Evolutionary conservation across 2,888 invertebrate genomes (phyloP), one percentile per base, ranked within the genome.

Genomic region (Seladonia tumulorum): DNA sequence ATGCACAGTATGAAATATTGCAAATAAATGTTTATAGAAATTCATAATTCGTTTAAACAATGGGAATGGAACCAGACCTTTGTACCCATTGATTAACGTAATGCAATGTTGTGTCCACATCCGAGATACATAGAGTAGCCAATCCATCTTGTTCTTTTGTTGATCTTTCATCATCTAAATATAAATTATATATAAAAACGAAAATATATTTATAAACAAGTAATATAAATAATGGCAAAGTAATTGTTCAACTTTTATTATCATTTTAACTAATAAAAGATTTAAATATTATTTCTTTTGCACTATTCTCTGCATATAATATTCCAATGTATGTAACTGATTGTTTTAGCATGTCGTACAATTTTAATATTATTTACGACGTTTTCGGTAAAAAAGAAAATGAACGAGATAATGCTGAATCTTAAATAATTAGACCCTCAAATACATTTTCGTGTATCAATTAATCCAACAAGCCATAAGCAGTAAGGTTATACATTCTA

Each of bases 61-160:
- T 47, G 8, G 22, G 45, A 74, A 63, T 75, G 66, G 45, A 53
- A 76, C 72, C 75, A 93, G 96, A 97, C 98, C 98, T 97, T 95
- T 98, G 97, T 89, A 98, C 97, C 98, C 98, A 98, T 92, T 98
- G 97, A 94, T 98, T 97, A 93, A 98, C 97, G 95, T 98, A 98
- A 93, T 97, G 97, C 93, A 98, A 96, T 88, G 98, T 97, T 91
- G 97, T 97, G 95, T 98, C 97, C 90, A 98, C 97, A 96, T 98
- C 98, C 94, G 97, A 97, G 95, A 97, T 97, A 94, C 96, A 97
- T 95, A 98, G 96, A 92, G 96, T 96, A 91, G 97, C 97, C 95
- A 97, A 97, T 95, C 97, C 97, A 92, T 97, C 97, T 94, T 97
- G 97, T 95, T 98, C 97, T 95, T 97, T 97, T 92, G 97, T 97